These are phyloP conservation scores for Ranitomeya variabilis DNA, from an alignment of 2,113 vertebrate species.

Conservation along the genomic window DNA sequence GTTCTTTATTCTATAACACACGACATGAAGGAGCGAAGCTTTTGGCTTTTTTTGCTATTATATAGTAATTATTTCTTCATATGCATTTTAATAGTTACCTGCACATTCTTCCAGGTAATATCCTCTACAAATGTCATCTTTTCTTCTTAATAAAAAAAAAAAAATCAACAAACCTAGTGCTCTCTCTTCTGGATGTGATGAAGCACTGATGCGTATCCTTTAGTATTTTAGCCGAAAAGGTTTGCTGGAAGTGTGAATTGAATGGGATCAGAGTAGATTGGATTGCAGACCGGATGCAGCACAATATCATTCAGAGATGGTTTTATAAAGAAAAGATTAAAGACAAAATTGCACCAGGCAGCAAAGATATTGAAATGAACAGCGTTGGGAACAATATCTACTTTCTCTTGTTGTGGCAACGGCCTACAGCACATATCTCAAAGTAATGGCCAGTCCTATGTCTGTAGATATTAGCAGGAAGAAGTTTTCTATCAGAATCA, in stretches of 20 bases:
- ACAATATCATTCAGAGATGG: constrained; percentile 46
- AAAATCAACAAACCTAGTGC: constrained; percentile 4
- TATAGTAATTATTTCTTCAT: not conserved
- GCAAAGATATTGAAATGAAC: constrained; percentile 50
- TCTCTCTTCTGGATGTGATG: constrained; percentile 1
- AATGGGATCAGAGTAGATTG: constrained; percentile 44
- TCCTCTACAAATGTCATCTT: constrained; percentile 15
- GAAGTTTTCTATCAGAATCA: constrained; percentile 37
- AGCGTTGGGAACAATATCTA: constrained; percentile 40
- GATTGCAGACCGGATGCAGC: constrained; percentile 25
- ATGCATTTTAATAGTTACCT: not conserved
- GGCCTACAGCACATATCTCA: constrained; percentile 37
- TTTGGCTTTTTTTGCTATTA: not conserved
- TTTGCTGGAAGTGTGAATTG: constrained; percentile 47
- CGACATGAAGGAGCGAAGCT: not conserved
- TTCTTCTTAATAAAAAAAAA: constrained; percentile 40
- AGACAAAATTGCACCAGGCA: constrained; percentile 50
- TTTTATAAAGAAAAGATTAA: constrained; percentile 54
- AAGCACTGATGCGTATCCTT: constrained; percentile 23
- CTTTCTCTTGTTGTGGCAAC: constrained; percentile 34
- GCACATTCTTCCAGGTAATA: constrained; percentile 6
- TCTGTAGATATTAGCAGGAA: constrained; percentile 43
- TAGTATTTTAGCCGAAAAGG: constrained; percentile 35
- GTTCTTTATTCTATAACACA: not conserved
- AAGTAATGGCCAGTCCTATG: constrained; percentile 50